These are phyloP conservation scores for Fulmarus glacialis DNA, from an alignment of 2,113 vertebrate genomes.

Conservation along the genomic window DNA sequence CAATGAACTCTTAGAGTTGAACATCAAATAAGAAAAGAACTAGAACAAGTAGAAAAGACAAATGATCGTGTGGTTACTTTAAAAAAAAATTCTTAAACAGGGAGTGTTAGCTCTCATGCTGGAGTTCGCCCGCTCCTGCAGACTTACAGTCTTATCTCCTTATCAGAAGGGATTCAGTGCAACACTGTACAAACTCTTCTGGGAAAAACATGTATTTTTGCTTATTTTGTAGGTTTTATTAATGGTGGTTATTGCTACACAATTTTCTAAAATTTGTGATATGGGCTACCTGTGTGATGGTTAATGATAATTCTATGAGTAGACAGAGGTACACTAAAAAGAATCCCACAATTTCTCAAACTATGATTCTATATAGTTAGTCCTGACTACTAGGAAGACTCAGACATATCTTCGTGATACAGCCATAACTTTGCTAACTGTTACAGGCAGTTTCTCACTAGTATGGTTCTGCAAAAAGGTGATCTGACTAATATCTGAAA, in stretches of 20 bases:
- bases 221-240: neutral
- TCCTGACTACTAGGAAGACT: neutral
- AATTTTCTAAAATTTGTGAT: neutral
- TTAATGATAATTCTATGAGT: neutral
- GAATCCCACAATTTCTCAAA: neutral
- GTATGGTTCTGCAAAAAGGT: conserved; percentile 29
- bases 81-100: neutral
- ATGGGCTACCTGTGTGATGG: neutral
- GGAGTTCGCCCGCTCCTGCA: neutral
- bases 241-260: neutral
- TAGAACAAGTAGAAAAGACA: neutral
- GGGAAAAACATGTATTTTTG: neutral
- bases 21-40: neutral
- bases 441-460: conserved; percentile 7
- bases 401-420: neutral
- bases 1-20: neutral
- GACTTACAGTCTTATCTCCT: neutral
- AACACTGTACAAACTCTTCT: neutral
- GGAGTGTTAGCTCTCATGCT: neutral
- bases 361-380: neutral
- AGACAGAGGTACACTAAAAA: neutral
- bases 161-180: neutral
- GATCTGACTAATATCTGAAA: conserved; percentile 72
- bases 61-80: neutral
- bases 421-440: conserved; percentile 25